These are phyloP conservation scores for Coptodon rendalli DNA, from an alignment of 2,113 vertebrate species.

Conservation along the genomic window DNA sequence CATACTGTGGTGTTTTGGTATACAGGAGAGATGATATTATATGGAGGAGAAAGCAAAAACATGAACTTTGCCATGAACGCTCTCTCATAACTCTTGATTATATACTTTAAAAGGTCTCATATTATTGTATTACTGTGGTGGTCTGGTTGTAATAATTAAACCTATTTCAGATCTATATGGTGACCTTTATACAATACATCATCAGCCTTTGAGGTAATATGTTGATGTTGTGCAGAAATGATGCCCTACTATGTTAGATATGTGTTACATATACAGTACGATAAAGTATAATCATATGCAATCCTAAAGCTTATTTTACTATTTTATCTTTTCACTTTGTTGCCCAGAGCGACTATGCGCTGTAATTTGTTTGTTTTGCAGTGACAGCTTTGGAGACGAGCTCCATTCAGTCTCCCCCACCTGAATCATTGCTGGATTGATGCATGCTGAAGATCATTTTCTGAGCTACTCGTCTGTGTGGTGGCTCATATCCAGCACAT, in stretches of 20 bases:
- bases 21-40: not conserved
- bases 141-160: not conserved
- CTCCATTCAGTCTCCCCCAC: conserved; percentile 38
- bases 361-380: conserved; percentile 46
- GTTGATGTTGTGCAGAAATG: not conserved
- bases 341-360: not conserved
- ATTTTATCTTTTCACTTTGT: not conserved
- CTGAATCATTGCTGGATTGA: conserved; percentile 53
- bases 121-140: not conserved
- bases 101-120: not conserved
- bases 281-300: not conserved
- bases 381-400: conserved; percentile 27
- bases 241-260: not conserved
- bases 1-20: conserved; percentile 11
- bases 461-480: conserved; percentile 52
- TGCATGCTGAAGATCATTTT: conserved; percentile 57
- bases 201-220: not conserved
- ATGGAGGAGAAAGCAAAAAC: not conserved
- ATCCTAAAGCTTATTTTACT: not conserved
- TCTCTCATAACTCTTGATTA: not conserved
- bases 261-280: not conserved
- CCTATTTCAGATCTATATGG: not conserved
- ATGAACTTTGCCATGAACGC: conserved; percentile 4
- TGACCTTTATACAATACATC: not conserved
- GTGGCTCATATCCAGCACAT: conserved; percentile 57